Evolutionary conservation across 2,797 vertebrate species (phyloP), one percentile per base, ranked within the genome.

Genomic region (Propithecus perrieri): DNA sequence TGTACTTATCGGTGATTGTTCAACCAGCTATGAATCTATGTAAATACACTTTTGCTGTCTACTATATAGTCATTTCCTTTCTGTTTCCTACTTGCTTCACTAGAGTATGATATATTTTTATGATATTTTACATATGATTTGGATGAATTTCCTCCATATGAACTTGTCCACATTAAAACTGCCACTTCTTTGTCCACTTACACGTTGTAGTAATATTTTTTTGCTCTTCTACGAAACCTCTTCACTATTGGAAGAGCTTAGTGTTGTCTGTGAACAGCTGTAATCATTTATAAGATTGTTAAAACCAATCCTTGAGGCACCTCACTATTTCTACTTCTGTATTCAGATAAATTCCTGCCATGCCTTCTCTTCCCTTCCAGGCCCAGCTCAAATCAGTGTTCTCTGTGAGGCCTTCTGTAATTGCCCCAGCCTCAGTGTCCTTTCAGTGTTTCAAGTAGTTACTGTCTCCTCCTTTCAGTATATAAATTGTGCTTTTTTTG

Each of bases 401-500:
- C 63, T 95, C 76, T 22, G 26, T 92, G 71, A 90, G 71, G 24
- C 43, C 30, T 89, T 59, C 24, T 50, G 3, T 83, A 69, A 46
- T 74, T 80, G n/a, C 33, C 79, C 15, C 63, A 78, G 28, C 4
- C 50, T 50, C 50, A 35, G 26, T 65, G 61, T 83, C 59, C 61
- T 93, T 59, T 84, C 26, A 85, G 1, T 6, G 81, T 35, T 87
- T 90, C 14, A 87, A 13, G 55, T 87, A 65, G 61, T 90, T 81
- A 71, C 33, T 91, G 15, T 81, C 89, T 89, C 63, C 53, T 67
- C 55, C 55, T 85, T 90, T 74, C 57, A 4, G 30, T 78, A 65
- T 89, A 71, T 87, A 95, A 93, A 87, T 91, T 28, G 15, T 84
- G 22, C 55, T 80, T 10, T 84, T 78, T 28, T 95, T 75, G 24